A percentile compares a stretch with the other conserved stretches of the same genome.
Conservation (phyloP, 2,888 invertebrate genomes). For the Protophormia terraenovae region DNA sequence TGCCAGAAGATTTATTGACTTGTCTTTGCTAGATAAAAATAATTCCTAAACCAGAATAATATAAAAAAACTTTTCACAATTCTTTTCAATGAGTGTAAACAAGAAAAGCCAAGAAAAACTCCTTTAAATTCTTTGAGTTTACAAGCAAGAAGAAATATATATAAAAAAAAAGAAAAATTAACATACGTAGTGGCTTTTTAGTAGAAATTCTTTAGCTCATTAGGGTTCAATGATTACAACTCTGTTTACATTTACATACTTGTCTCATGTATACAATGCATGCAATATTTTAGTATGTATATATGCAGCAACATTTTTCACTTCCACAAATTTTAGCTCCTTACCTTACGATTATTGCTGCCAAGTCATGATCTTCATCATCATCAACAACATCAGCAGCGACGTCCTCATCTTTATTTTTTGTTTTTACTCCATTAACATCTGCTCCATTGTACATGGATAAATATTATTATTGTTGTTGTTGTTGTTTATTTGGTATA, state of each 20-base stretch:
- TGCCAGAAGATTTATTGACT: conserved; percentile 41
- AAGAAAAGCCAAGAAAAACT: not conserved
- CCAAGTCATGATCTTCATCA: conserved; percentile 44
- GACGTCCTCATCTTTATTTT: conserved; percentile 47
- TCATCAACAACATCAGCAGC: not conserved
- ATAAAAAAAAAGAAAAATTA: conserved; percentile 27
- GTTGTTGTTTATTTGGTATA: too few relatives aligned
- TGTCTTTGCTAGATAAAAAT: conserved; percentile 44
- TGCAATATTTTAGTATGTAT: conserved; percentile 22
- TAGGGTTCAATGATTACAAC: conserved; percentile 64
- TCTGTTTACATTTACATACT: conserved; percentile 57
- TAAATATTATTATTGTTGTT: conserved; percentile 22
- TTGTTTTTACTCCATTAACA: conserved; percentile 55
- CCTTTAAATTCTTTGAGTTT: conserved; percentile 21
- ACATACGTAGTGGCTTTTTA: conserved; percentile 52
- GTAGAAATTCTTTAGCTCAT: conserved; percentile 62
- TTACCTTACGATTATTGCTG: conserved; percentile 7
- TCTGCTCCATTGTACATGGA: conserved; percentile 44
- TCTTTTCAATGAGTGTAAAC: conserved; percentile 1
- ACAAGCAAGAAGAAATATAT: not conserved
- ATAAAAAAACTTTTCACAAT: conserved; percentile 35
- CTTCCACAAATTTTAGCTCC: not conserved
- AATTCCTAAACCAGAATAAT: conserved; percentile 38
- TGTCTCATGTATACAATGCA: too few relatives aligned
- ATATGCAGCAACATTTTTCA: conserved; percentile 34